Evolutionary conservation across 2,797 vertebrate genomes (phyloP).

Genomic region (Cottoperca gobio): DNA sequence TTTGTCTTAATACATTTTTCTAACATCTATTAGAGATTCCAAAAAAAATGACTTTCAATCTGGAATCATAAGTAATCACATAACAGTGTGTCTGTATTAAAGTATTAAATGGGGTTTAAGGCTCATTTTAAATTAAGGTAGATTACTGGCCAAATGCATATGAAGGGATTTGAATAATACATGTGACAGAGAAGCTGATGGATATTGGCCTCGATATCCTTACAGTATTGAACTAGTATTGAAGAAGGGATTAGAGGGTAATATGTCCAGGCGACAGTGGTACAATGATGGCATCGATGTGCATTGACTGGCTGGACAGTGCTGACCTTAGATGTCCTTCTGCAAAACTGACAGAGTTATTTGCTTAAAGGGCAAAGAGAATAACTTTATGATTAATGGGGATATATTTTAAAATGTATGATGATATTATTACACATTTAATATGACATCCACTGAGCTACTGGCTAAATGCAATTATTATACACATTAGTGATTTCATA

Average conservation of each 20-base stretch:
- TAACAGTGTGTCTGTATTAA: constrained; percentile 17
- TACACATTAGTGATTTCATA: background rate
- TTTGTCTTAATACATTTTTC: constrained; percentile 9
- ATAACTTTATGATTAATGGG: constrained; percentile 19
- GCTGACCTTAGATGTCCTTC: constrained; percentile 51
- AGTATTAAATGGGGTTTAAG: constrained; percentile 65
- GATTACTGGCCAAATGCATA: constrained; percentile 64
- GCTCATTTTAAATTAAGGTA: constrained; percentile 66
- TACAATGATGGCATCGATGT: constrained; percentile 16
- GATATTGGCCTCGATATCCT: constrained; percentile 54
- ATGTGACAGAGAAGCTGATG: constrained; percentile 46
- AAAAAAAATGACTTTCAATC: constrained; percentile 26
- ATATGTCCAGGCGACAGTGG: constrained; percentile 25
- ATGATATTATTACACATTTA: constrained; percentile 1
- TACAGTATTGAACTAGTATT: constrained; percentile 54
- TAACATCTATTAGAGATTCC: constrained; percentile 9
- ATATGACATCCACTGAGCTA: background rate
- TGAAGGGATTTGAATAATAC: constrained; percentile 65
- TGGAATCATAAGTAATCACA: background rate
- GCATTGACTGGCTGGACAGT: constrained; percentile 31
- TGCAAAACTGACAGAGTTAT: constrained; percentile 20
- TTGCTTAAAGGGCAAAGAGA: constrained; percentile 7
- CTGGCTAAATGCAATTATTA: constrained; percentile 7
- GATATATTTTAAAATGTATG: constrained; percentile 4
- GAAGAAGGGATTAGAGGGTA: constrained; percentile 60